These are phyloP conservation scores for Perodicticus potto DNA, from an alignment of 2,797 vertebrate species.

Conservation along the genomic window DNA sequence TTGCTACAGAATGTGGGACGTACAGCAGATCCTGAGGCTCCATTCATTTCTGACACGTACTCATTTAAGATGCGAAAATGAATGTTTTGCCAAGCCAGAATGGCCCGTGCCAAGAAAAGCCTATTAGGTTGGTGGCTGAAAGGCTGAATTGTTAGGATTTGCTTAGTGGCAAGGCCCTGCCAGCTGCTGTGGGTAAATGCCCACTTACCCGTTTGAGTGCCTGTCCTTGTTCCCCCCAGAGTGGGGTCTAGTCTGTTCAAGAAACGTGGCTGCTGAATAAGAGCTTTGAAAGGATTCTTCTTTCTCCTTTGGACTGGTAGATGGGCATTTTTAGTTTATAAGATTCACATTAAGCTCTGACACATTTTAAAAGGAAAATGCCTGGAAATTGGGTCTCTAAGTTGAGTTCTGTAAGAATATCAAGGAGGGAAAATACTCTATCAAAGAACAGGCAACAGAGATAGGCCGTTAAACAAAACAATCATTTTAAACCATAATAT, in stretches of 20 bases:
- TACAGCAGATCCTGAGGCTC: not conserved
- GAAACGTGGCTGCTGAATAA: not conserved
- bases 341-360: not conserved
- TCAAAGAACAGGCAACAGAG: not conserved
- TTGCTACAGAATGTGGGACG: not conserved
- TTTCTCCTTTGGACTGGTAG: not conserved
- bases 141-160: slow-evolving; percentile 74
- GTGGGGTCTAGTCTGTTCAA: not conserved
- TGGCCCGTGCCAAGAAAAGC: slow-evolving; percentile 74
- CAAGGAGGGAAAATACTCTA: not conserved
- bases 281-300: not conserved
- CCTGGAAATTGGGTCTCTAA: not conserved
- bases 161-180: slow-evolving; percentile 52
- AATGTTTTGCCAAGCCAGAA: slow-evolving; percentile 64
- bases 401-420: not conserved
- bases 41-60: slow-evolving; percentile 58
- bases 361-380: slow-evolving; percentile 10
- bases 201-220: slow-evolving; percentile 33
- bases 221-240: not conserved
- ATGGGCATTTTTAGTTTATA: not conserved
- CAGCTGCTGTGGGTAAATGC: slow-evolving; percentile 63
- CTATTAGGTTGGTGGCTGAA: slow-evolving; percentile 78
- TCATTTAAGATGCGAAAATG: slow-evolving; percentile 72
- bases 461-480: not conserved
- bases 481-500: fast-evolving